Percentiles rank a stretch among this genome's conserved stretches.
Conservation (phyloP, 2,113 vertebrate species). For the Myotis brandtii region DNA sequence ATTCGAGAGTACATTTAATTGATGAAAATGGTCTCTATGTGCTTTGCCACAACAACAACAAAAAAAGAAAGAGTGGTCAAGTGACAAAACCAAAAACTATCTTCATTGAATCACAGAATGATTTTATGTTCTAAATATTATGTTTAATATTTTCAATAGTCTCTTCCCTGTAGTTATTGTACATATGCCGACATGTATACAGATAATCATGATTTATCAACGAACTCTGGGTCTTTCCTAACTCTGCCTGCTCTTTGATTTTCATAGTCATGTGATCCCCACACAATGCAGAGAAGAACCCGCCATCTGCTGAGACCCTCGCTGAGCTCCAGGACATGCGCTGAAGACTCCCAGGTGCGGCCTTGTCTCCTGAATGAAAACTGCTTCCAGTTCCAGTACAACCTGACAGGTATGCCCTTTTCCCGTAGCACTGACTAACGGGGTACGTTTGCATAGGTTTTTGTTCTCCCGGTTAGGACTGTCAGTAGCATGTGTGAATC, state of each 20-base stretch:
- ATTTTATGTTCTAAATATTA: neutral
- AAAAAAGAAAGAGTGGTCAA: neutral
- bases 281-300: conserved; percentile 88
- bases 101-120: neutral
- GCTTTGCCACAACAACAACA: neutral
- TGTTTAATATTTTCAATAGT: neutral
- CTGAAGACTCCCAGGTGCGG: conserved; percentile 90
- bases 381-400: conserved; percentile 95
- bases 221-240: neutral
- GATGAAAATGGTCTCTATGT: neutral
- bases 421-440: neutral
- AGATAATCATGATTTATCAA: neutral
- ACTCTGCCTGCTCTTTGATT: neutral
- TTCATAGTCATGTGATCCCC: conserved; percentile 90
- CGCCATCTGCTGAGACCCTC: conserved; percentile 91
- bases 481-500: neutral
- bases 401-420: conserved; percentile 90
- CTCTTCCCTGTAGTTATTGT: neutral
- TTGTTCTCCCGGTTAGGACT: neutral
- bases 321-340: conserved; percentile 86
- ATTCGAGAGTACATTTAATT: conserved; percentile 33
- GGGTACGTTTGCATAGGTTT: neutral
- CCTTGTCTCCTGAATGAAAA: conserved; percentile 94
- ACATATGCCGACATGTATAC: neutral
- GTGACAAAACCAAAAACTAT: neutral